Conservation (phyloP, 2,113 vertebrate species). For the Prunella himalayana region DNA sequence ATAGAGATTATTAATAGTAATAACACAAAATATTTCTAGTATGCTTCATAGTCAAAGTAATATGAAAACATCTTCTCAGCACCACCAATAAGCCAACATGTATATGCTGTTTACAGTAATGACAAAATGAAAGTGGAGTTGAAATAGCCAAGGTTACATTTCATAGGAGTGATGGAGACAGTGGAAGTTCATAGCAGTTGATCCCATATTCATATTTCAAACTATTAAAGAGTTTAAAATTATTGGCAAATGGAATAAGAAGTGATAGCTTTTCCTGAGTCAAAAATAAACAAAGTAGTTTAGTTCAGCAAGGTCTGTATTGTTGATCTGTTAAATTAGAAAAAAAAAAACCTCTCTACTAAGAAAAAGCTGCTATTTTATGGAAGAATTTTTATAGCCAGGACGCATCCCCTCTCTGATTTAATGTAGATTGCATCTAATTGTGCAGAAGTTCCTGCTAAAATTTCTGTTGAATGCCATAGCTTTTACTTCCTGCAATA, state of each 20-base stretch:
- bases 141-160: not conserved
- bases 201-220: not conserved
- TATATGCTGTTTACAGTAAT: not conserved
- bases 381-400: not conserved
- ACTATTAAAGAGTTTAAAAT: not conserved
- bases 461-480: not conserved
- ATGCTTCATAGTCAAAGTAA: not conserved
- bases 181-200: not conserved
- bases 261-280: not conserved
- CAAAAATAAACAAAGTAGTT: not conserved
- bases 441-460: not conserved
- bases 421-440: not conserved
- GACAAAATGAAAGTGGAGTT: not conserved
- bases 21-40: not conserved
- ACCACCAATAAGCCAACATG: not conserved
- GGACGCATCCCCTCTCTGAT: not conserved
- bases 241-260: not conserved
- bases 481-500: not conserved
- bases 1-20: not conserved
- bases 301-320: not conserved
- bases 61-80: not conserved
- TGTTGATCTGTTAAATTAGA: not conserved
- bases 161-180: not conserved
- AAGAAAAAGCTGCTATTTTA: not conserved
- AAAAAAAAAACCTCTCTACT: not conserved